Evolutionary conservation across 2,888 invertebrate genomes (phyloP).

Genomic region (Drosophila koepferae): DNA sequence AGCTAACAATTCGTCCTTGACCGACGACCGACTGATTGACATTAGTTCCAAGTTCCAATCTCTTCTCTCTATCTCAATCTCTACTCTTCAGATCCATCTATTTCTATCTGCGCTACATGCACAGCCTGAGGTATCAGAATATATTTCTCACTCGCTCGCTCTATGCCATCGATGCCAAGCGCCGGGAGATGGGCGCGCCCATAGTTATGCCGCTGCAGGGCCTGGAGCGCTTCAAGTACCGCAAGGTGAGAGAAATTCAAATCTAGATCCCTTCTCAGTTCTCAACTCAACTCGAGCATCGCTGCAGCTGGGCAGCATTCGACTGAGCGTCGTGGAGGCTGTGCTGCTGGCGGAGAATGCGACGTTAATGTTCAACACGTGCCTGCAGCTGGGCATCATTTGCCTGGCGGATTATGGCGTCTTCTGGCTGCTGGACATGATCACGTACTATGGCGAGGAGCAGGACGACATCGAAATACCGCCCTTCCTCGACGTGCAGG

Average conservation of each 20-base stretch:
- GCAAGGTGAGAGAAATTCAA: conserved; percentile 85
- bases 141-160: conserved; percentile 89
- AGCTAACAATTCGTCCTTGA: too few species aligned
- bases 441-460: conserved; percentile 86
- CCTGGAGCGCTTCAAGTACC: conserved; percentile 88
- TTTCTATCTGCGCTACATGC: conserved; percentile 90
- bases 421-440: conserved; percentile 90
- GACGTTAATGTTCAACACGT: conserved; percentile 88
- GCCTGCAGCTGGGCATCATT: conserved; percentile 90
- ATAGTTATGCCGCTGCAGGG: conserved; percentile 89
- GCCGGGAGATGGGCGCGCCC: conserved; percentile 87
- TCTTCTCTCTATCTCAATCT: too few species aligned
- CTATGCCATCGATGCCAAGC: conserved; percentile 87
- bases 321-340: conserved; percentile 76
- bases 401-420: conserved; percentile 92
- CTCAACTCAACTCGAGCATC: neutral
- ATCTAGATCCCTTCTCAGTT: neutral
- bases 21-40: too few species aligned
- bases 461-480: conserved; percentile 86
- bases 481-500: conserved; percentile 87
- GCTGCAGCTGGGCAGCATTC: conserved; percentile 76
- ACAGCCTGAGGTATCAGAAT: conserved; percentile 90
- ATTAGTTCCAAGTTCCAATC: too few species aligned
- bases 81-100: conserved; percentile 87
- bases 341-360: conserved; percentile 67